These are phyloP conservation scores for Gerosis bhagava DNA, from an alignment of 2,888 invertebrate species.

Conservation along the genomic window DNA sequence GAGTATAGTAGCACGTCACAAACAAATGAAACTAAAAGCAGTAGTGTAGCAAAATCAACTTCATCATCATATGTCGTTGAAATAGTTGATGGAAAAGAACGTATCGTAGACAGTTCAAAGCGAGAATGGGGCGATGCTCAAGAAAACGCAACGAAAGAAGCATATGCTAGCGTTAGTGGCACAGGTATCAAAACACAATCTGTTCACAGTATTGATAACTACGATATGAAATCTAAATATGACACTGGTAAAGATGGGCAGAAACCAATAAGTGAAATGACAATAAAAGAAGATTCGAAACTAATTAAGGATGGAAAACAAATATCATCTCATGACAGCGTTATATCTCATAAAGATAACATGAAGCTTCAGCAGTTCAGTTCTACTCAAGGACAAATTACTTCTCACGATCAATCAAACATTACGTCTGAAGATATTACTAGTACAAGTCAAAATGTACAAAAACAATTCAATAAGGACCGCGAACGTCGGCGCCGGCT, in stretches of 20 bases:
- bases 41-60: slow-evolving; percentile 81
- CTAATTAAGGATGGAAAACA: slow-evolving; percentile 69
- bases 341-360: slow-evolving; percentile 65
- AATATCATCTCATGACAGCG: slow-evolving; percentile 61
- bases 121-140: slow-evolving; percentile 81
- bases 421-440: slow-evolving; percentile 26
- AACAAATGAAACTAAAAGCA: slow-evolving; percentile 77
- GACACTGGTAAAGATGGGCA: slow-evolving; percentile 80
- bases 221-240: slow-evolving; percentile 78
- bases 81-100: slow-evolving; percentile 85
- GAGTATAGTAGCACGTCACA: slow-evolving; percentile 66
- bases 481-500: slow-evolving; percentile 33
- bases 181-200: slow-evolving; percentile 82
- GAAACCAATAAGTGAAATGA: slow-evolving; percentile 65
- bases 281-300: slow-evolving; percentile 63
- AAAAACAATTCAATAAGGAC: slow-evolving; percentile 38
- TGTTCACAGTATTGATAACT: slow-evolving; percentile 75
- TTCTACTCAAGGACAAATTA: slow-evolving; percentile 52
- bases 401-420: slow-evolving; percentile 35
- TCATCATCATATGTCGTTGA: slow-evolving; percentile 85
- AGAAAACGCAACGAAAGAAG: slow-evolving; percentile 74
- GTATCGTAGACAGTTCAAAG: slow-evolving; percentile 81
- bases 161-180: slow-evolving; percentile 77
- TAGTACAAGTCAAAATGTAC: slow-evolving; percentile 28
- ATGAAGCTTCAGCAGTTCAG: slow-evolving; percentile 58